Base-by-base conservation (phyloP, 2,888 invertebrate species). In the Tanypteryx hageni region DNA sequence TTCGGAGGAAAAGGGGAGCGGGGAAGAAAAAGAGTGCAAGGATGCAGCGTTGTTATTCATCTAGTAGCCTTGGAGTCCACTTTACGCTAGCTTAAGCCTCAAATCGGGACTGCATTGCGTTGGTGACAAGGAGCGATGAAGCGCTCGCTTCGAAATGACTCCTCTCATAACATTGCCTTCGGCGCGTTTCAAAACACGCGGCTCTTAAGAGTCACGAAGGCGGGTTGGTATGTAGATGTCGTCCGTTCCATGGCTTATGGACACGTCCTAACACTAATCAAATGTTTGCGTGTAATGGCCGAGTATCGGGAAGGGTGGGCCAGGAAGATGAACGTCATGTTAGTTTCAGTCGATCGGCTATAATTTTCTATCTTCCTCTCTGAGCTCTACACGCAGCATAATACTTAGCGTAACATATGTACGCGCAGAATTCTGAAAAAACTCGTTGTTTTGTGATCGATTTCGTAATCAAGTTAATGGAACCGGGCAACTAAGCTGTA, bases 111-210 rank as follows among this genome's bases (percentile, higher is more conserved):
- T 22, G 64, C 61, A 61, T 9, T 31, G 31, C 64, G 16, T 86
- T 68, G 64, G 64, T 64, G 89, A 89, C 89, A 64, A 10, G 31
- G 89, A n/a, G 18, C 86, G 86, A 89, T 64, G 89, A 89, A 44
- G 56, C 44, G 31, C 86, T 86, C 61, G 86, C 22, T 31, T 31
- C 44, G 44, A 64, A 68, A 64, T 89, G 31, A 89, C 64, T 89
- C 58, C 64, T 64, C 64, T 44, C 27, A 76, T 76, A 44, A 44
- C 5, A 44, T 44, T 27, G 76, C 76, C 27, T 76, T 27, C 76
- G 76, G 76, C 76, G 27, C 9, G 76, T 27, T 27, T 11, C 76
- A 27, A 64, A 27, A 27, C 10, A 22, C 44, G 44, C 44, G 44
- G 44, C 44, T 44, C 44, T 44, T 44, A 44, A 44, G 44, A n/a